These are phyloP conservation scores for Enteromius radiatus DNA, from an alignment of 2,797 vertebrate species.

Conservation along the genomic window DNA sequence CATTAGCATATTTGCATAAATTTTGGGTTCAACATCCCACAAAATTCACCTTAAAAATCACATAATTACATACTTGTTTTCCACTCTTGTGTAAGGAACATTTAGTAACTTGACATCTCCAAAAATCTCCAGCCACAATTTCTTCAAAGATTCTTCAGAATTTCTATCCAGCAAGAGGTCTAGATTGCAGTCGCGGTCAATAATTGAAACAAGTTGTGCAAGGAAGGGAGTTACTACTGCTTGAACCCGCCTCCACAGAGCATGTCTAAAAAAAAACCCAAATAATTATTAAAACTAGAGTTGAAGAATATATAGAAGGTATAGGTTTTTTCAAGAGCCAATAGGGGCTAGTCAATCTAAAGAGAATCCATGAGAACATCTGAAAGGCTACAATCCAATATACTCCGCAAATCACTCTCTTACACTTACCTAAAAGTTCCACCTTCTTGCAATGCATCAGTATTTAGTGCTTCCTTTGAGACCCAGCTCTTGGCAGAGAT, in stretches of 20 bases:
- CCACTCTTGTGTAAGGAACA: conserved; percentile 71
- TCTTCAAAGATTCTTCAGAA: conserved; percentile 73
- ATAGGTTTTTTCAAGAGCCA: too few relatives aligned
- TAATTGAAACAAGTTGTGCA: conserved; percentile 85
- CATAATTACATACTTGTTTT: conserved; percentile 75
- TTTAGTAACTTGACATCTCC: conserved; percentile 81
- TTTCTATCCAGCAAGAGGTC: conserved; percentile 80
- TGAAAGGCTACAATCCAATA: not conserved
- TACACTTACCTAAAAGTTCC: conserved; percentile 90
- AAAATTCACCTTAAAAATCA: not conserved
- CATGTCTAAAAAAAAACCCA: conserved; percentile 78
- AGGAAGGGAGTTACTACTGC: conserved; percentile 84
- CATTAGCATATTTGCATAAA: not conserved
- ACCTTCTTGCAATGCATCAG: conserved; percentile 91
- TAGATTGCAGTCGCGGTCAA: conserved; percentile 90
- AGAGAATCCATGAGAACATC: not conserved
- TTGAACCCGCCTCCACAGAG: conserved; percentile 92
- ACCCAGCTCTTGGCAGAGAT: conserved; percentile 83
- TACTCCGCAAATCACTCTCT: not conserved
- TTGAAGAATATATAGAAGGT: too few relatives aligned
- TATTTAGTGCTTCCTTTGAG: conserved; percentile 86
- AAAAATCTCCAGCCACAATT: conserved; percentile 93
- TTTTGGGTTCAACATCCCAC: not conserved
- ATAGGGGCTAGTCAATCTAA: not conserved
- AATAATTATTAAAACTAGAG: not conserved